phyloP scores from a whole-genome alignment of 2,888 invertebrate genomes.

The Leptogaster cylindrica region DNA sequence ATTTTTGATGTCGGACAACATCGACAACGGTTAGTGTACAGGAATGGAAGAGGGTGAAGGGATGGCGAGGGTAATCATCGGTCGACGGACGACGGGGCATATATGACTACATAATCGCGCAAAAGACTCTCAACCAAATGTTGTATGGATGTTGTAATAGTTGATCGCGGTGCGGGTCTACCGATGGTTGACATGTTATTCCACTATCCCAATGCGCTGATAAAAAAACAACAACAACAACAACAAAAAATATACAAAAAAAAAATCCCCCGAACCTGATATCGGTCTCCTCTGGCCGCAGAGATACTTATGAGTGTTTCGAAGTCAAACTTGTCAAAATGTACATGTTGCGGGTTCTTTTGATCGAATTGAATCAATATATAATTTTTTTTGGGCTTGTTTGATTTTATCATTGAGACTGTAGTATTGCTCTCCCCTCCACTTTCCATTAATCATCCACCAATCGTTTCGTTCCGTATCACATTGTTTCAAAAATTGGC shows the following conservation, averaged over 20 bases:
- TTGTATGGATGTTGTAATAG: constrained; percentile 20
- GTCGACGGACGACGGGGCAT: not conserved
- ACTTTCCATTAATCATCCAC: not conserved
- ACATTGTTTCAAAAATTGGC: too few relatives aligned
- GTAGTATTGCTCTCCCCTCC: not conserved
- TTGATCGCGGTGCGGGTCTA: not conserved
- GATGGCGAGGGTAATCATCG: too few relatives aligned
- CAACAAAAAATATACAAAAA: too few relatives aligned
- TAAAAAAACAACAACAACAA: too few relatives aligned
- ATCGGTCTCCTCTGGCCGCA: constrained; percentile 24
- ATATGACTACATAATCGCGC: not conserved
- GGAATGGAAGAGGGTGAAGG: not conserved
- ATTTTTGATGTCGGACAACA: constrained; percentile 38
- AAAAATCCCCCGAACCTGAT: constrained; percentile 36
- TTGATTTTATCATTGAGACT: not conserved
- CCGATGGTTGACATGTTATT: constrained; percentile 9
- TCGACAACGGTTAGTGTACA: not conserved
- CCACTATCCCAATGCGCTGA: constrained; percentile 8
- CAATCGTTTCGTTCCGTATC: too few relatives aligned
- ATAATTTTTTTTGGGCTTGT: not conserved
- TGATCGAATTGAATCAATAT: constrained; percentile 24
- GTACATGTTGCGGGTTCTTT: constrained; percentile 40
- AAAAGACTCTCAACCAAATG: not conserved
- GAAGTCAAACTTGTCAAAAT: constrained; percentile 39
- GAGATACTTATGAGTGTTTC: constrained; percentile 12